A percentile compares a stretch with the other conserved stretches of the same genome.
Conservation (phyloP, 2,888 invertebrate genomes). For the Biston stratarius region DNA sequence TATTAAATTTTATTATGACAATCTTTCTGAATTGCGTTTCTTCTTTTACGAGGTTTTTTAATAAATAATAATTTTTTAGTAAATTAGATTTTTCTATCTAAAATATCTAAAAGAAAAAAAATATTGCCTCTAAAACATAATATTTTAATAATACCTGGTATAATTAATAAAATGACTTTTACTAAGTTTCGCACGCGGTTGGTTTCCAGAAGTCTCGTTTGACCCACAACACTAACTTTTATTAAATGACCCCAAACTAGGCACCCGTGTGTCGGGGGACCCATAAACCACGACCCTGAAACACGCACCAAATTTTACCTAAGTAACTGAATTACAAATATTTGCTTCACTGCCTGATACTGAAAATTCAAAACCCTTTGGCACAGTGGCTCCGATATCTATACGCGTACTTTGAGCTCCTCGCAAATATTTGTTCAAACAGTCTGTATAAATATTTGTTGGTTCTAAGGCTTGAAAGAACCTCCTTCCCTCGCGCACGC, state of each 20-base stretch:
- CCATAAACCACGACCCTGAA: slow-evolving; percentile 25
- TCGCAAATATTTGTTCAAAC: slow-evolving; percentile 21
- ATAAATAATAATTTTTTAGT: too few relatives aligned
- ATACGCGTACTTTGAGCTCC: slow-evolving; percentile 3
- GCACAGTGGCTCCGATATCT: slow-evolving; percentile 4
- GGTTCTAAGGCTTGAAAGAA: slow-evolving; percentile 4
- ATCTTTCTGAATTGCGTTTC: too few relatives aligned
- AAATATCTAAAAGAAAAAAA: too few relatives aligned
- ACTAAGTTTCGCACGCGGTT: too few relatives aligned
- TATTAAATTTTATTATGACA: too few relatives aligned
- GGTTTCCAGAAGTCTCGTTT: background rate
- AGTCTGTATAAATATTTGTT: slow-evolving; percentile 15
- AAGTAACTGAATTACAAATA: slow-evolving; percentile 18
- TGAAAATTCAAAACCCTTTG: slow-evolving; percentile 10
- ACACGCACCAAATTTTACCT: slow-evolving; percentile 25
- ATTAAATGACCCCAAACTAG: slow-evolving; percentile 26
- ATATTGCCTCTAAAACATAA: too few relatives aligned
- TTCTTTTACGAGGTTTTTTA: too few relatives aligned
- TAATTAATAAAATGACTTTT: too few relatives aligned
- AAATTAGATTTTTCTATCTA: too few relatives aligned
- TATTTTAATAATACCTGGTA: too few relatives aligned
- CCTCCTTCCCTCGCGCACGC: slow-evolving; percentile 8
- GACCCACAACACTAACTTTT: slow-evolving; percentile 28
- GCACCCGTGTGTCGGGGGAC: slow-evolving; percentile 18
- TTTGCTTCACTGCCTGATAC: slow-evolving; percentile 11